phyloP scores from a whole-genome alignment of 2,888 invertebrate genomes.

The Macaria liturata region DNA sequence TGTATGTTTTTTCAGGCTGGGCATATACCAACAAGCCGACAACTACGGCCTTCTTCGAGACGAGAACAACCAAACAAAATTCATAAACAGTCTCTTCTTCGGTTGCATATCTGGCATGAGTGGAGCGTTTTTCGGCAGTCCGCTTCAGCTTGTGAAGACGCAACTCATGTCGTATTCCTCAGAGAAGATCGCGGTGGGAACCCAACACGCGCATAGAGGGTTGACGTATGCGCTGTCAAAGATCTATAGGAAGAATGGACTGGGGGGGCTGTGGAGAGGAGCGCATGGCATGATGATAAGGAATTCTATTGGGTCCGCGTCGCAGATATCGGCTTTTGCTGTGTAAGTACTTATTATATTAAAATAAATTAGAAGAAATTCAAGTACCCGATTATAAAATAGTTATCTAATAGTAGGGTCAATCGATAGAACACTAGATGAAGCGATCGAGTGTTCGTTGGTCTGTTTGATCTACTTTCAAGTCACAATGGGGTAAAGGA shows the following conservation, averaged over 20 bases:
- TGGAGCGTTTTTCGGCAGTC: slow-evolving; percentile 92
- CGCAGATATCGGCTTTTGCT: slow-evolving; percentile 91
- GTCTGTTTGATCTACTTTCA: too few species aligned
- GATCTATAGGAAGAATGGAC: slow-evolving; percentile 83
- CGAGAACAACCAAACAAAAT: slow-evolving; percentile 86
- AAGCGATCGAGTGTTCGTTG: too few species aligned
- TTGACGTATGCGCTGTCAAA: slow-evolving; percentile 85
- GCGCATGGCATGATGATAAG: slow-evolving; percentile 89
- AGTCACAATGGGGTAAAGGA: too few species aligned
- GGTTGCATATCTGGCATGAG: slow-evolving; percentile 90
- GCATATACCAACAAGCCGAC: slow-evolving; percentile 89
- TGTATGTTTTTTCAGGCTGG: slow-evolving; percentile 85
- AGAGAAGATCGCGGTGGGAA: slow-evolving; percentile 92
- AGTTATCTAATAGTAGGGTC: too few species aligned
- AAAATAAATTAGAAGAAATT: too few species aligned
- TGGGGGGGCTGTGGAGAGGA: slow-evolving; percentile 87
- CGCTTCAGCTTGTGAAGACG: slow-evolving; percentile 94
- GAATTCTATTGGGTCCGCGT: slow-evolving; percentile 91
- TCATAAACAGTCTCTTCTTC: slow-evolving; percentile 86
- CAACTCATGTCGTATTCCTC: slow-evolving; percentile 92
- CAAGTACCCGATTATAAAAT: too few species aligned
- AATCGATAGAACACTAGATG: too few species aligned
- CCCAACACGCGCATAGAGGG: slow-evolving; percentile 91
- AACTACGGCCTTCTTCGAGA: slow-evolving; percentile 85
- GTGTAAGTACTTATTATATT: slow-evolving; percentile 59